Base-by-base conservation (phyloP, 2,888 invertebrate species). In the Cerastoderma edule region DNA sequence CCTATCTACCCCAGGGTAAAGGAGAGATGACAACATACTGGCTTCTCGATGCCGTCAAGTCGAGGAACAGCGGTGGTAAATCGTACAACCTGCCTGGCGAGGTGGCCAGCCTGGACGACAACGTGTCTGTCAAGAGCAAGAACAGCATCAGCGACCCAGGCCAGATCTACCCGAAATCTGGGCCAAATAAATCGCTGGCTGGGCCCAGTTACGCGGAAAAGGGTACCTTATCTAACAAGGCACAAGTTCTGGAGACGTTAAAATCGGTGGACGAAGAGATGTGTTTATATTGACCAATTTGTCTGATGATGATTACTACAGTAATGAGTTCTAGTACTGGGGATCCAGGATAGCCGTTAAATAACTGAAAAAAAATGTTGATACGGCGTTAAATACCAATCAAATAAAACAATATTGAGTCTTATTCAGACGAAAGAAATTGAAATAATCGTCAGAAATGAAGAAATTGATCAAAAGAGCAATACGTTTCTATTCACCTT, bases 1-100 rank as follows among this genome's bases (percentile, higher is more conserved):
- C n/a, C n/a, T n/a, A n/a, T n/a, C n/a, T n/a, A n/a, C n/a, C 54
- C 32, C 27, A 78, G 78, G 78, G 78, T 44, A 78, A 78, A 69
- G 78, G 78, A 2, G 68, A 71, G 28, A 78, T 78, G 78, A 72
- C 57, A 19, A 78, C 78, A 16, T 78, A 72, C 54, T 78, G 78
- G 78, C 57, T 78, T 1, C 8, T 60, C 4, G 72, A 68, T 24
- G 57, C 69, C 28, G 46, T 27, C 0, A 33, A 27, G 5, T 32
- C 22, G 22, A 28, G 50, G 27, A 24, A 48, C 3, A 28, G 24
- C 8, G 44, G 28, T n/a, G n/a, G 67, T 1, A 10, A 13, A 13
- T 32, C 39, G 6, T 74, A 64, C 39, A 46, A 30, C 30, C 64
- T 78, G 48, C 73, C 73, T 2, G 78, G 73, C 3, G 78, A 73